A percentile compares a stretch with the other conserved stretches of the same genome.
Conservation (phyloP, 2,113 vertebrate genomes). For the Scomber scombrus region DNA sequence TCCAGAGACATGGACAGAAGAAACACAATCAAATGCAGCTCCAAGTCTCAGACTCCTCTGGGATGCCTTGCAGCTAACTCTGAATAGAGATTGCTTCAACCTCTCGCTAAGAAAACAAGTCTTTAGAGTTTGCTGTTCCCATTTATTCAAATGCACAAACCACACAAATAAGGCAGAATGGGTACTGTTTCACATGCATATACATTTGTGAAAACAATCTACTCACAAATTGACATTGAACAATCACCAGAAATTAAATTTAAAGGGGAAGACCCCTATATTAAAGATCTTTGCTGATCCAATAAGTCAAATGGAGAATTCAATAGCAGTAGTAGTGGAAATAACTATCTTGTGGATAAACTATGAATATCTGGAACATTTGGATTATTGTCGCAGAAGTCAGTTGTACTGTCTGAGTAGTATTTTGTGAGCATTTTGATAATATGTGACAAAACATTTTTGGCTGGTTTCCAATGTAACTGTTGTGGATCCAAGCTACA, state of each 20-base stretch:
- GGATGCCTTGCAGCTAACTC: conserved; percentile 63
- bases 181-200: not conserved
- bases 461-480: no score
- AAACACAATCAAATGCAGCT: conserved; percentile 65
- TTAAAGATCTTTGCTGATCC: no score
- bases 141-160: conserved; percentile 38
- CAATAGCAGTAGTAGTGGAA: not conserved
- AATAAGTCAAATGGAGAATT: no score
- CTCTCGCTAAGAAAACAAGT: conserved; percentile 41
- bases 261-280: no score
- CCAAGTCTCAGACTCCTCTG: conserved; percentile 55
- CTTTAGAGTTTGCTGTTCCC: conserved; percentile 20
- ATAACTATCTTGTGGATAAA: not conserved
- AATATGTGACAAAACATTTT: no score
- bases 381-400: not conserved
- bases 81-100: conserved; percentile 52
- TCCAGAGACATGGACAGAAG: conserved; percentile 62
- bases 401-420: not conserved
- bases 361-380: not conserved
- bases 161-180: not conserved
- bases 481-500: no score
- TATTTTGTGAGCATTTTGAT: no score
- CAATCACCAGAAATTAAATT: no score
- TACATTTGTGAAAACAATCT: not conserved
- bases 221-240: not conserved